These are phyloP conservation scores for Pteronura brasiliensis DNA, from an alignment of 2,113 vertebrate genomes.

Conservation along the genomic window DNA sequence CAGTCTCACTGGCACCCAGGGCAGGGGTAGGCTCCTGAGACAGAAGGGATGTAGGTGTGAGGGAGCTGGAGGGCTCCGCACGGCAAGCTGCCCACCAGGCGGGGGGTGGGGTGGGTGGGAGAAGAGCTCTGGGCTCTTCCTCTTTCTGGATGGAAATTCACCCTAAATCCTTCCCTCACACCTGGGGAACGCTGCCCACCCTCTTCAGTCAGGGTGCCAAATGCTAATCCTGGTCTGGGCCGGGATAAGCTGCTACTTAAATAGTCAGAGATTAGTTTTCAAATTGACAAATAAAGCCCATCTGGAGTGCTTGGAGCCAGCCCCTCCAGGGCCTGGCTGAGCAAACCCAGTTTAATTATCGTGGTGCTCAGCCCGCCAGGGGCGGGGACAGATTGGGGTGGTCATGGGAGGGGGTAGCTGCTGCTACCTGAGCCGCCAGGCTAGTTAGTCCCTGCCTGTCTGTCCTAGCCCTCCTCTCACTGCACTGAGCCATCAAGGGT, in stretches of 20 bases:
- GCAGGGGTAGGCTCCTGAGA: fast-evolving
- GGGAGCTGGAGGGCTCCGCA: background rate
- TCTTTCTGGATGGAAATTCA: constrained; percentile 44
- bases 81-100: background rate
- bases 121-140: background rate
- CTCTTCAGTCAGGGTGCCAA: constrained; percentile 67
- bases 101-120: fast-evolving
- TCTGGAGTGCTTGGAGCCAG: constrained; percentile 45
- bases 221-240: constrained; percentile 70
- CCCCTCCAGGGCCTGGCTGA: constrained; percentile 65
- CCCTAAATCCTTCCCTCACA: constrained; percentile 45
- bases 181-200: constrained; percentile 19
- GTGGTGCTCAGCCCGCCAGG: background rate
- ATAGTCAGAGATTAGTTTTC: constrained; percentile 69
- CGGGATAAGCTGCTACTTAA: constrained; percentile 55
- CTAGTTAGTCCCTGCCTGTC: background rate
- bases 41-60: fast-evolving
- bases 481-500: background rate
- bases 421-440: background rate
- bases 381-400: background rate
- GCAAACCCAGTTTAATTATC: constrained; percentile 71
- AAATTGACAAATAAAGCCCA: constrained; percentile 66
- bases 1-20: background rate
- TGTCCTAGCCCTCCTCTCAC: background rate
- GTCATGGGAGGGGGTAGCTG: background rate